Evolutionary conservation across 2,113 vertebrate genomes (phyloP), one percentile per base, ranked within the genome.

Genomic region (Pluvialis apricaria): DNA sequence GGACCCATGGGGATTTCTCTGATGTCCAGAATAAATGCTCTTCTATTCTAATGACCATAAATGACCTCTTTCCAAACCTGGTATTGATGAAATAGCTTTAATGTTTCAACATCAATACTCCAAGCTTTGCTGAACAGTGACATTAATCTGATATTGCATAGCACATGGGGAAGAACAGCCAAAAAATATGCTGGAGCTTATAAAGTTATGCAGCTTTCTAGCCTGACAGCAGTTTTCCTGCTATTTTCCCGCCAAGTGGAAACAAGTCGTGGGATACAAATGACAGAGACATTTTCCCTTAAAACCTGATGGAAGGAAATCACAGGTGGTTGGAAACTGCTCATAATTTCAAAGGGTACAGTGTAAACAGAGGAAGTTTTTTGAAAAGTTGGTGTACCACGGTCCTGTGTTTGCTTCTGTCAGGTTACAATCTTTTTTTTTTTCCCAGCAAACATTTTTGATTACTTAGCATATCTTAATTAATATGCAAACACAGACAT

Each of bases 61-160:
- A 96, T 11, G 90, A 94, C 80, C 87, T 86, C 91, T 90, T 31
- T 95, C 25, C 91, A 92, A 96, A 95, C 94, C 87, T 92, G 72
- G 21, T 96, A 95, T 97, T 92, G 94, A 96, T 94, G 89, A 95
- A 96, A 96, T 97, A 70, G 87, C 96, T 91, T 91, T 90, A 92
- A 95, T 90, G 87, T 95, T 94, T 97, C 94, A 82, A 76, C 94
- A 96, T 94, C 96, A 92, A 73, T 96, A 90, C 82, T 91, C 85
- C 45, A 82, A 88, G 87, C 87, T 82, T 94, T 96, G 92, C 94
- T 97, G 96, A 95, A 64, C 91, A 87, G 82, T 88, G 87, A 93
- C 95, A 96, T 97, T 96, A 96, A 91, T 96, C 91, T 94, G 90
- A 90, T 96, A 91, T 16, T 91, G 73, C 76, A 66, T 8, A 84